Evolutionary conservation across 2,888 invertebrate genomes (phyloP), one percentile per base, ranked within the genome.

Genomic region (Pyralis farinalis): DNA sequence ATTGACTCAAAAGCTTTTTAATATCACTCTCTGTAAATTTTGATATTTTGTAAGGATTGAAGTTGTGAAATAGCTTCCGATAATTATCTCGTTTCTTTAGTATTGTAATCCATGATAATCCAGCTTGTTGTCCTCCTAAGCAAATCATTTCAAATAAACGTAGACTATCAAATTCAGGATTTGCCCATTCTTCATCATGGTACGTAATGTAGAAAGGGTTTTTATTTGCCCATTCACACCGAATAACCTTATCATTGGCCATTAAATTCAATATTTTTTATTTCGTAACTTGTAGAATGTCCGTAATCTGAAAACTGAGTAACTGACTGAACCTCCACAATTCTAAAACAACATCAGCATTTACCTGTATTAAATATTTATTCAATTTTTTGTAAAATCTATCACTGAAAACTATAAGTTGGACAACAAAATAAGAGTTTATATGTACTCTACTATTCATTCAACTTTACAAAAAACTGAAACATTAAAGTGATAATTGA

Each of bases 81-180:
- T 85, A 85, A 31, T 63, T 58, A 4, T 74, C 59, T 53, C 84
- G 68, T 62, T 82, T 85, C 49, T 80, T 83, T 29, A 84, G 49
- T 43, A 85, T 67, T 37, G 81, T 81, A 43, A 80, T 47, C 84
- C 84, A 85, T 3, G 84, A 81, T 3, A 85, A 53, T 1, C 84
- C 84, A 16, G 84, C 82, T 65, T 85, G 85, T 58, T 84, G 85
- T 3, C 84, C 83, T 71, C 83, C 85, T 46, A 85, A 63, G 42
- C 85, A 83, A 27, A 85, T 43, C 73, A 82, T 76, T 58, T 84
- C 81, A 60, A 84, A 85, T 35, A 85, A 65, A 22, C 53, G 50
- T 39, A 56, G 40, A 37, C 57, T 70, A 28, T 75, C 55, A 41
- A 56, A 61, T 53, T 69, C 59, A 35, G 81, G 83, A 47, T 56